A percentile compares a stretch with the other conserved stretches of the same genome.
phyloP scores from a whole-genome alignment of 2,797 vertebrate genomes.

The Neoniphon sammara region DNA sequence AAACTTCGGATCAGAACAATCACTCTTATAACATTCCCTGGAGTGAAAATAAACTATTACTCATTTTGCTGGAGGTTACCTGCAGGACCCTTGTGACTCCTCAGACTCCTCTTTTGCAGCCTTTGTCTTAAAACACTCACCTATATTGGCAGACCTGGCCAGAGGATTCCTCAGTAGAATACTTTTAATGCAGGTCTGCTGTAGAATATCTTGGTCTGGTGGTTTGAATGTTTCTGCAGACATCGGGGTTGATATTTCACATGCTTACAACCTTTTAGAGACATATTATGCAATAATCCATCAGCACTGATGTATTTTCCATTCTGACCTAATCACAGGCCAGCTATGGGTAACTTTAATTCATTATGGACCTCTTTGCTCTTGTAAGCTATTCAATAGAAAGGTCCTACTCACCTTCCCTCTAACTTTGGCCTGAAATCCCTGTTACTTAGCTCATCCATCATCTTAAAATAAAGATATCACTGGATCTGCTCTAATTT shows the following conservation, averaged over 20 bases:
- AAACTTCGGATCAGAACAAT: not conserved
- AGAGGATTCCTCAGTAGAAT: not conserved
- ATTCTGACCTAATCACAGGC: not conserved
- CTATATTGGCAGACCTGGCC: no score
- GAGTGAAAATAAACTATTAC: no score
- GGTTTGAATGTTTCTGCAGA: no score
- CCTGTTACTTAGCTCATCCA: not conserved
- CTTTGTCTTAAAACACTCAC: no score
- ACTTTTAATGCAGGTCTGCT: not conserved
- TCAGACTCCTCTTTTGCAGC: no score
- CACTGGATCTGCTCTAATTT: constrained; percentile 41
- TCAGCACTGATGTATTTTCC: not conserved
- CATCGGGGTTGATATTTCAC: no score
- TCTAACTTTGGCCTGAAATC: not conserved
- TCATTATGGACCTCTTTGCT: not conserved
- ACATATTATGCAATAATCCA: not conserved
- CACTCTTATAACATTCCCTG: not conserved
- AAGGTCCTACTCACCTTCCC: not conserved
- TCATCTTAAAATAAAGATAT: constrained; percentile 10
- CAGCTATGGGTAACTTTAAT: not conserved
- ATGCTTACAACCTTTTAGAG: not conserved
- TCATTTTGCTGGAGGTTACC: not conserved
- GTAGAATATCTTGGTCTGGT: not conserved
- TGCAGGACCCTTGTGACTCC: not conserved
- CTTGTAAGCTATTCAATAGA: not conserved